phyloP scores from a whole-genome alignment of 92 coral and sea anemone genomes.

The Parazoanthus swiftii region DNA sequence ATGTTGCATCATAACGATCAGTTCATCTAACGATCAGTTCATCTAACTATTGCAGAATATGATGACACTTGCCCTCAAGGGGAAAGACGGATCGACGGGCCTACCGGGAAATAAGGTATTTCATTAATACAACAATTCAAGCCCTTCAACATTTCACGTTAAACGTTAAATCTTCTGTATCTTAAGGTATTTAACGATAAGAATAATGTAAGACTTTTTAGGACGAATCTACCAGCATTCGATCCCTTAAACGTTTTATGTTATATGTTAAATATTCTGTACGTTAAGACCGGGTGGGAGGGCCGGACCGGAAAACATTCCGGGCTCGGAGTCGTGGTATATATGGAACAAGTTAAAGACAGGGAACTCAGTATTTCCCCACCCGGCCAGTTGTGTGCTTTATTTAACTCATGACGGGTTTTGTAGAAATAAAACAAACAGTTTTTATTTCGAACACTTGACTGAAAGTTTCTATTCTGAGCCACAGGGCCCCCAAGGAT shows the following conservation, averaged over 20 bases:
- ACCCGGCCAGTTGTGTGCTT: neutral
- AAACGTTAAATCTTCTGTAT: too few species aligned
- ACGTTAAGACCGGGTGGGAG: too few species aligned
- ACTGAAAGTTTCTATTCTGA: neutral
- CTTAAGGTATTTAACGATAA: constrained; percentile 22
- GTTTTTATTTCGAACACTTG: neutral
- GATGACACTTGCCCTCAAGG: constrained; percentile 92
- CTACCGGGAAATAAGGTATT: constrained; percentile 81
- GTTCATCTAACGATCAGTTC: neutral
- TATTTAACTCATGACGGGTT: neutral
- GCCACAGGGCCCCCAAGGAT: constrained; percentile 81
- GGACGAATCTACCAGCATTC: too few species aligned
- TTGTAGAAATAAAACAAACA: neutral
- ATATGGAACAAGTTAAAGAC: too few species aligned
- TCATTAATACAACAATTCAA: too few species aligned
- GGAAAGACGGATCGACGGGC: constrained; percentile 83
- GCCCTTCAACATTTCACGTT: too few species aligned
- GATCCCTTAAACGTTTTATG: too few species aligned
- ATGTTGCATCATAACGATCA: neutral
- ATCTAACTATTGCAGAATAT: constrained; percentile 54
- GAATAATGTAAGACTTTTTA: neutral
- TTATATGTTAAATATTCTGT: too few species aligned
- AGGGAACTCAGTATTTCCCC: too few species aligned
- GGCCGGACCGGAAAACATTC: too few species aligned
- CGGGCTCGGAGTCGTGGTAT: too few species aligned